Evolutionary conservation across 2,888 invertebrate genomes (phyloP).

Genomic region (Epicampocera succincta): DNA sequence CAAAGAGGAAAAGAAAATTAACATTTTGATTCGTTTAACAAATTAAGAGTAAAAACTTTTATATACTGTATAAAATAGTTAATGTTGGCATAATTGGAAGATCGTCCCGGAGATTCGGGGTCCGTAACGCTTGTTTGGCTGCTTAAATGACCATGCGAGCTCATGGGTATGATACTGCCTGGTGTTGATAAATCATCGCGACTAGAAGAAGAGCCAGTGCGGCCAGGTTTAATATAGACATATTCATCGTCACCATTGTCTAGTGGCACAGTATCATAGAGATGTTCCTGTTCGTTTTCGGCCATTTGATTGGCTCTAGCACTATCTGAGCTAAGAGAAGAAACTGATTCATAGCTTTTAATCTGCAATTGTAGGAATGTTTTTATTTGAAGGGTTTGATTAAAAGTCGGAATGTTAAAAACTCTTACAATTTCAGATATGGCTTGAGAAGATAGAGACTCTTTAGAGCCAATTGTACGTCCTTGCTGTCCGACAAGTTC

Average conservation of each 20-base stretch:
- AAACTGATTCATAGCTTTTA: slow-evolving; percentile 86
- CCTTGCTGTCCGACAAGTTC: slow-evolving; percentile 72
- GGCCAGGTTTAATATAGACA: slow-evolving; percentile 88
- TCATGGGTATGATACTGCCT: slow-evolving; percentile 84
- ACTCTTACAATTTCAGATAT: slow-evolving; percentile 80
- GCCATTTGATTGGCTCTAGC: slow-evolving; percentile 80
- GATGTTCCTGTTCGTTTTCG: slow-evolving; percentile 85
- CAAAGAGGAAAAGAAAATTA: slow-evolving; percentile 17
- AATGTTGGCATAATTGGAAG: slow-evolving; percentile 95
- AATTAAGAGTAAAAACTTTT: background rate
- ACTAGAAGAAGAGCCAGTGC: slow-evolving; percentile 85
- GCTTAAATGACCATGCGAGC: slow-evolving; percentile 78
- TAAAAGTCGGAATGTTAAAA: background rate
- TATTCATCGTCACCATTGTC: slow-evolving; percentile 88
- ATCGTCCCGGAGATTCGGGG: slow-evolving; percentile 90
- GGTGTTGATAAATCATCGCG: slow-evolving; percentile 85
- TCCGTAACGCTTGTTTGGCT: slow-evolving; percentile 83
- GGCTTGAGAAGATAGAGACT: slow-evolving; percentile 81
- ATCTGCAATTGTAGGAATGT: slow-evolving; percentile 81
- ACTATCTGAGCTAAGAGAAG: slow-evolving; percentile 85
- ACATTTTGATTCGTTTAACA: too few species aligned
- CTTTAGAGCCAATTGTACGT: slow-evolving; percentile 81
- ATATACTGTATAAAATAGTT: slow-evolving; percentile 93
- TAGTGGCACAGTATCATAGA: slow-evolving; percentile 88
- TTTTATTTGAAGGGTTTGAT: background rate